Percentiles rank a stretch among this genome's conserved stretches.
Conservation (phyloP, 2,113 vertebrate species). For the Xiphophorus maculatus region DNA sequence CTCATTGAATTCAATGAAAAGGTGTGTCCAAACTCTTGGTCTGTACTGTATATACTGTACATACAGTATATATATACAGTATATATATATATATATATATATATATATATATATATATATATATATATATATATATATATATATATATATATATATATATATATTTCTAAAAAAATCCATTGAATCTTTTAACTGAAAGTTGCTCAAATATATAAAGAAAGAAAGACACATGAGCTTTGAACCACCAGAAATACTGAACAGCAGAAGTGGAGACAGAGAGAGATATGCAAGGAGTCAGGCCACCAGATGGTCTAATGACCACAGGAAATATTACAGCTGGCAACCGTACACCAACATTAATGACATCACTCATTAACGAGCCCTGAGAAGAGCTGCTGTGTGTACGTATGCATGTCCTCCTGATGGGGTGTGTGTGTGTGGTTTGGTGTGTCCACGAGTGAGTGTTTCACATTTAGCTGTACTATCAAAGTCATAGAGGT, state of each 20-base stretch:
- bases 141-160: no score
- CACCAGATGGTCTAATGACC: conserved; percentile 77
- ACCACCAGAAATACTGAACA: conserved; percentile 12
- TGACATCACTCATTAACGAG: conserved; percentile 67
- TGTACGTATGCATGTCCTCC: neutral
- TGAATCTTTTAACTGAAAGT: neutral
- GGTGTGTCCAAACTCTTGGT: no score
- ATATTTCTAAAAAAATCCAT: neutral
- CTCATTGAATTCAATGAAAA: no score
- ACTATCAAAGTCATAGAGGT: conserved; percentile 45
- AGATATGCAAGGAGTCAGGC: conserved; percentile 57
- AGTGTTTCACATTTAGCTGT: conserved; percentile 25
- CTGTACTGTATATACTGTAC: no score
- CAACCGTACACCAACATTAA: conserved; percentile 65
- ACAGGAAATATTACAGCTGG: conserved; percentile 77
- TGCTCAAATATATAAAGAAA: neutral
- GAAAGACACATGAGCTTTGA: neutral
- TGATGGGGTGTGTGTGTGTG: neutral
- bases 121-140: no score
- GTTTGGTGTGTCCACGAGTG: neutral
- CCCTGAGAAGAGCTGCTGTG: conserved; percentile 27
- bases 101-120: no score
- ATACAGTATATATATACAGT: no score
- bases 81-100: no score
- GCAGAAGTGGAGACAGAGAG: conserved; percentile 26